Percentiles rank a stretch among this genome's conserved stretches.
phyloP scores from a whole-genome alignment of 2,797 vertebrate genomes.

The Scolopax rusticola region DNA sequence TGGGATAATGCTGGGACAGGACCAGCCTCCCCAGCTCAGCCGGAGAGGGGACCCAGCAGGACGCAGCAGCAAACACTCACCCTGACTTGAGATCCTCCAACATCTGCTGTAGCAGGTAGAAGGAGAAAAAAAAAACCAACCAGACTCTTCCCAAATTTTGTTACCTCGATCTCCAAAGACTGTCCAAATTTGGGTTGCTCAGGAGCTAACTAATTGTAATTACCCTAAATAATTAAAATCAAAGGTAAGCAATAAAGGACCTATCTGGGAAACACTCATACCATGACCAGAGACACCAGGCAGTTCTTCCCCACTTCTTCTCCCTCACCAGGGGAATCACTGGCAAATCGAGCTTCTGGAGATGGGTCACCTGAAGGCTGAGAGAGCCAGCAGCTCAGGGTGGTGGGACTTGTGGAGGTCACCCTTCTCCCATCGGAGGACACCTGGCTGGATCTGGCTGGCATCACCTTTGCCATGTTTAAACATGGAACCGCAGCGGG shows the following conservation, averaged over 20 bases:
- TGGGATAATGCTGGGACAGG: neutral
- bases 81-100: neutral
- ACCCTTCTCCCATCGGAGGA: neutral
- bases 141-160: neutral
- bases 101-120: fast-evolving
- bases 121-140: neutral
- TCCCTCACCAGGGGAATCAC: neutral
- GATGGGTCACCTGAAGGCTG: neutral
- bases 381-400: fast-evolving
- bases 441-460: neutral
- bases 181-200: neutral
- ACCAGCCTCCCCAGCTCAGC: neutral
- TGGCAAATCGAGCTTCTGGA: neutral
- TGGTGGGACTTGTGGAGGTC: neutral
- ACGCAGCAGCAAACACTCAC: neutral
- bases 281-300: neutral
- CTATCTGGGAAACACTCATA: fast-evolving
- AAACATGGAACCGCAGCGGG: neutral
- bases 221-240: neutral
- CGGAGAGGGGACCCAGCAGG: neutral
- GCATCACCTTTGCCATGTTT: neutral
- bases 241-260: neutral
- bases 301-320: neutral
- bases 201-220: neutral
- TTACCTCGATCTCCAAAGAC: neutral